Evolutionary conservation across 2,113 vertebrate species (phyloP), one percentile per base, ranked within the genome.

Genomic region (Myotis lucifugus): DNA sequence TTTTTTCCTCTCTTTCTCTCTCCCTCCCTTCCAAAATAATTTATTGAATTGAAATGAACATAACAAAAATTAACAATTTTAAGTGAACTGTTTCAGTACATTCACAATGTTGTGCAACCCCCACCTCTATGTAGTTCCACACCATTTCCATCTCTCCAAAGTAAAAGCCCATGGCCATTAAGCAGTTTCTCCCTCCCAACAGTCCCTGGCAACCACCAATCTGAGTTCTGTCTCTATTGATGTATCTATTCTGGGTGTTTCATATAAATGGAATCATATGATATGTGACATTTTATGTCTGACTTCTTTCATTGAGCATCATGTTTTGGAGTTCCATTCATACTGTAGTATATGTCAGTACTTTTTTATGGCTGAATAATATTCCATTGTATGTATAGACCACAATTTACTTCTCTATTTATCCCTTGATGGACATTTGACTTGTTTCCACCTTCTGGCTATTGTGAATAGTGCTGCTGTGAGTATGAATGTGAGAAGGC

Each of bases 1-100:
- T 73, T 3, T 17, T 48, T 17, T 32, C 6, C 1, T 40, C 5
- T 74, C 40, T 21, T 11, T 2, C 18, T 32, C 15, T 23, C 32
- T 61, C 6, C 1, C 17, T 85, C 76, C 25, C 29, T 91, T 73
- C 18, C 21, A 72, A 76, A 88, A 32, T 74, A 84, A 52, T 70
- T 85, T 77, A 56, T 88, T 82, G 74, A 93, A 21, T 56, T 89
- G 27, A 82, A 97, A 70, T 87, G 69, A 25, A 61, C 3, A 6
- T 76, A 13, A 37, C 34, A 74, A 82, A 76, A 56, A 48, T 54
- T 46, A 82, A 59, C 37, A 27, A 89, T 77, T 88, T 93, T 83
- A 78, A 90, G 61, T 67, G 25, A 48, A 54, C 17, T 42, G 14
- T n/a, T 87, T 61, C 82, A 61, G 14, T 67, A 59, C 50, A 61